Conservation (phyloP, 2,113 vertebrate genomes). For the Bambusicola thoracicus region DNA sequence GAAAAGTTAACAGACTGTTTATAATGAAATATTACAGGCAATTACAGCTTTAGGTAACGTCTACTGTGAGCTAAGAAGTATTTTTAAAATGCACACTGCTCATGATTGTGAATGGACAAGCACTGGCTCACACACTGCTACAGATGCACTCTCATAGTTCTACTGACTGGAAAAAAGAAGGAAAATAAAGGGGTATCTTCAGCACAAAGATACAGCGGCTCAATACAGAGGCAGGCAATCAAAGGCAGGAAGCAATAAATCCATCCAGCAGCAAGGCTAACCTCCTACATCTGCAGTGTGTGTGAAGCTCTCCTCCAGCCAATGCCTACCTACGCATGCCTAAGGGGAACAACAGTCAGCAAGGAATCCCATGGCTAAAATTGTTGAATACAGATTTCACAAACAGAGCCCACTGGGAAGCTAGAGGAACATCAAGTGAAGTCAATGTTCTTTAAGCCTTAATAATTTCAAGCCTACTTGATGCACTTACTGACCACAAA, state of each 20-base stretch:
- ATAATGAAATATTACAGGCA: background rate
- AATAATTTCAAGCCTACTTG: background rate
- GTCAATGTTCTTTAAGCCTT: background rate
- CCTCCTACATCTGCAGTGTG: accelerated
- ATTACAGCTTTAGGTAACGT: background rate
- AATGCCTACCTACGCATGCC: background rate
- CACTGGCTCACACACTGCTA: background rate
- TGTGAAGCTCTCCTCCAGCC: background rate
- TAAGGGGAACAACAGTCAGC: background rate
- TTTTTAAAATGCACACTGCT: background rate
- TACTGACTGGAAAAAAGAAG: background rate
- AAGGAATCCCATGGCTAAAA: background rate
- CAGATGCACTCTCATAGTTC: background rate
- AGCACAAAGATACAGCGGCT: background rate
- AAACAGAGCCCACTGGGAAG: background rate
- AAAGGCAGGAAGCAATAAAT: background rate
- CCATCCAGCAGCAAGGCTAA: background rate
- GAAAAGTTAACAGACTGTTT: background rate
- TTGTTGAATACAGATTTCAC: background rate
- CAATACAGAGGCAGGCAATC: background rate
- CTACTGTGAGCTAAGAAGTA: background rate
- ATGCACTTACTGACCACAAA: background rate
- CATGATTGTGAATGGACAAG: background rate
- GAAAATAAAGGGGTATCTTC: background rate
- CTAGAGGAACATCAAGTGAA: background rate